Base-by-base conservation (phyloP, 2,797 vertebrate genomes). In the Gadopsis marmoratus region DNA sequence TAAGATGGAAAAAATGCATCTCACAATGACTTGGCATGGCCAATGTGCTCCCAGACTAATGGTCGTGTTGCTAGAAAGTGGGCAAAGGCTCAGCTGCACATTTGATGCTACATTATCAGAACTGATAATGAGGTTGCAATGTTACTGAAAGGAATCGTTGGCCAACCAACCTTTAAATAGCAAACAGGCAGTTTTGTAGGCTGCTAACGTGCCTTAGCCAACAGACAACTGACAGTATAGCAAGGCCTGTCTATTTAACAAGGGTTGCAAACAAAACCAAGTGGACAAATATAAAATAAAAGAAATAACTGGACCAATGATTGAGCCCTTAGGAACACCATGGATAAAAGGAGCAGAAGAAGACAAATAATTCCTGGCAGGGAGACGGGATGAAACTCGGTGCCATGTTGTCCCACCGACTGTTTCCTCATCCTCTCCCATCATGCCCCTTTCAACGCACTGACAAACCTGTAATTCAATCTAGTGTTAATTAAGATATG, bases 21-120 rank as follows among this genome's bases (percentile, higher is more conserved):
- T 26, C 26, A 64, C 12, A 55, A 37, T 74, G 64, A 66, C 33
- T 19, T 82, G 47, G 78, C 50, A 31, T 41, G 0, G 76, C 39
- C 47, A 50, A 67, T 47, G 55, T 74, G 26, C 51, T 77, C 70
- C 71, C 72, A 50, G 35, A 78, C 35, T 59, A 63, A 74, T 7
- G 16, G 26, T 26, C 50, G 45, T 58, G 35, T 59, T 74, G 26
- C 41, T 7, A 48, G 8, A 76, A 76, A 69, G 33, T 76, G 29
- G 74, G 62, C 41, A 19, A 16, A 48, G 45, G 62, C 50, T 37
- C 53, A 63, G 56, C 67, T 29, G 47, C 6, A 31, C 41, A 9
- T 55, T 21, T 71, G 41, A 55, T 67, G 54, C 33, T 50, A 37
- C 16, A 14, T 50, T 5, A 63, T 71, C 70, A 69, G 33, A 73